Base-by-base conservation (phyloP, 2,113 vertebrate species). In the Macquaria australasica region DNA sequence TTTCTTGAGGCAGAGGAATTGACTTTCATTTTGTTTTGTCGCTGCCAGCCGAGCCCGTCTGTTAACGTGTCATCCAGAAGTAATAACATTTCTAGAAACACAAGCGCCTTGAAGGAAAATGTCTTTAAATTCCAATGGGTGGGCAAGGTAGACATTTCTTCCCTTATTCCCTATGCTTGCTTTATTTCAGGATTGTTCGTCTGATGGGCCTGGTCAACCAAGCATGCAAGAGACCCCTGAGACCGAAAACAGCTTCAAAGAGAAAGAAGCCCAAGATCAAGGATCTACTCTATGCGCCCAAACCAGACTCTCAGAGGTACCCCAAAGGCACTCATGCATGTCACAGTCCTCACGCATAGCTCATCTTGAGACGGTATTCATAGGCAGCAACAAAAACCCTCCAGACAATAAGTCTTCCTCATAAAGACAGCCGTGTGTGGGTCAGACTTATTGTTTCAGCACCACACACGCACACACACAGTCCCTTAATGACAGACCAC, bases 261-360 rank as follows among this genome's bases (percentile, higher is more conserved):
- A 97, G 97, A 88, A 99, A 99, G 96, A 98, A 95, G 70, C 96
- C 93, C 86, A 97, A 96, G 92, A 96, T 99, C 95, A 99, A 98
- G 93, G 97, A 99, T 89, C 93, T 99, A 48, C 72, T 99, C 89
- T 97, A 88, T 79, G 89, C 87, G 82, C 96, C 97, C 10, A 90
- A 95, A 83, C 88, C 93, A 78, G 73, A 94, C 78, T 89, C 96
- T 41, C 97, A 97, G 85, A 97, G 98, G 98, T 99, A 95, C 69
- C 55, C 9, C 43, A n/a, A 14, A 87, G 41, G 70, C 86, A 89
- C 81, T 89, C 84, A 58, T 86, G 87, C 88, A 75, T 86, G 87
- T 90, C 89, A 77, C 86, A 76, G 79, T 82, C 89, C 79, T 80
- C 79, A 63, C 60, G 21, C 86, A 83, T 10, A 66, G 81, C 87